Evolutionary conservation across 2,113 vertebrate species (phyloP).

Genomic region (Melanotaenia duboulayi): DNA sequence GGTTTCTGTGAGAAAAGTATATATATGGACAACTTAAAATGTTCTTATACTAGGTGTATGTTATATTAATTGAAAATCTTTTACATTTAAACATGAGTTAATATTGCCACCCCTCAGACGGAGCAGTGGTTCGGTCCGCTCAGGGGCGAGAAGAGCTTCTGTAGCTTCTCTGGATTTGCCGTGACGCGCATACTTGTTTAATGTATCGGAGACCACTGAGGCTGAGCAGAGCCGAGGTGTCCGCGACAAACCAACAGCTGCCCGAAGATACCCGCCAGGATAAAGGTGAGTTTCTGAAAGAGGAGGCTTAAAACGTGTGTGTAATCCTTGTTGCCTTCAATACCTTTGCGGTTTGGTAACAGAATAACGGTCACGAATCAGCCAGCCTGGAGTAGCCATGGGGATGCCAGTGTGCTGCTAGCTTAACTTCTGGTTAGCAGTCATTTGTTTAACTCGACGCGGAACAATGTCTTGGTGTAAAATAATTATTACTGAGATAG

Average conservation of each 20-base stretch:
- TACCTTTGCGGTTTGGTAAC: not conserved
- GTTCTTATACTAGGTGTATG: not conserved
- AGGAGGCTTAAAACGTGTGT: fast-evolving
- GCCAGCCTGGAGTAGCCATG: conserved; percentile 3
- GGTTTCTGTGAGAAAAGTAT: fast-evolving
- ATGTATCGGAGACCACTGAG: conserved; percentile 17
- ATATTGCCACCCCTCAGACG: not conserved
- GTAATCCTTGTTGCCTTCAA: not conserved
- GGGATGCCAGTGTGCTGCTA: conserved; percentile 52
- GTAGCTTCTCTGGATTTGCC: conserved; percentile 46
- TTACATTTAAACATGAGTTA: not conserved
- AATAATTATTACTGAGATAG: not conserved
- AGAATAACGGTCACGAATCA: conserved; percentile 72
- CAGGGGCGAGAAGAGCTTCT: conserved; percentile 23
- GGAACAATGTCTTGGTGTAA: not conserved
- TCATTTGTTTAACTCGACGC: conserved; percentile 24
- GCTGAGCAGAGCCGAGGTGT: conserved; percentile 12
- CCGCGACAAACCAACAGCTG: not conserved
- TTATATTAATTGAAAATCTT: too few species aligned
- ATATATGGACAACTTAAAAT: too few species aligned
- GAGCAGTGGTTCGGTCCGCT: conserved; percentile 57
- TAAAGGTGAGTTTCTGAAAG: conserved; percentile 20
- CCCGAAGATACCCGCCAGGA: not conserved
- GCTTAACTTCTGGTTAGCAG: conserved; percentile 72
- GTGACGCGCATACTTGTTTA: conserved; percentile 45